A percentile compares a stretch with the other conserved stretches of the same genome.
phyloP scores from a whole-genome alignment of 2,888 invertebrate species.

The Chorisops tibialis region DNA sequence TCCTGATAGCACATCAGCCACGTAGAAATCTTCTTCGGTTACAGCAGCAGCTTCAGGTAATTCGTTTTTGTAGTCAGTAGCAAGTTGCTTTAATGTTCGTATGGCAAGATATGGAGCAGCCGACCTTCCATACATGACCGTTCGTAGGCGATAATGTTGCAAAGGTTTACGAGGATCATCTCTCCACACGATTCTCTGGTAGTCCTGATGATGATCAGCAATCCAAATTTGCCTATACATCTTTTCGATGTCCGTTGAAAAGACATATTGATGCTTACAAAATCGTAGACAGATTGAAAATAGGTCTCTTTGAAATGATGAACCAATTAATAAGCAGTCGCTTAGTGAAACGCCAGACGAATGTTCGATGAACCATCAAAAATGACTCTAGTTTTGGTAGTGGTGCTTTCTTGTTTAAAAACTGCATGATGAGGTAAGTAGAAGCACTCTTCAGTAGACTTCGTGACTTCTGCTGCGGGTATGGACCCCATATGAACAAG shows the following conservation, averaged over 20 bases:
- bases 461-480: too few species aligned
- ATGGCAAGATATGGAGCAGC: too few species aligned
- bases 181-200: slow-evolving; percentile 35
- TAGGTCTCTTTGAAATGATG: slow-evolving; percentile 35
- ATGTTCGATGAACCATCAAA: slow-evolving; percentile 26
- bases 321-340: slow-evolving; percentile 35
- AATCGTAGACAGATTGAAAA: too few species aligned
- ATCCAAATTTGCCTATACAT: slow-evolving; percentile 26
- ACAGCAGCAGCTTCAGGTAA: background rate
- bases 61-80: background rate
- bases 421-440: background rate
- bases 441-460: too few species aligned
- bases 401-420: too few species aligned
- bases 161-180: slow-evolving; percentile 19
- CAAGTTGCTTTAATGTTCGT: slow-evolving; percentile 29
- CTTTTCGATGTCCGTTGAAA: slow-evolving; percentile 37
- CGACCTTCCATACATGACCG: too few species aligned
- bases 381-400: too few species aligned
- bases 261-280: too few species aligned
- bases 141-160: slow-evolving; percentile 25
- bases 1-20: background rate
- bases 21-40: background rate
- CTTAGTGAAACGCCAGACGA: slow-evolving; percentile 35
- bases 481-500: background rate
- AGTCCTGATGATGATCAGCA: slow-evolving; percentile 13